Base-by-base conservation (phyloP, 2,797 vertebrate genomes). In the Astyanax mexicanus region DNA sequence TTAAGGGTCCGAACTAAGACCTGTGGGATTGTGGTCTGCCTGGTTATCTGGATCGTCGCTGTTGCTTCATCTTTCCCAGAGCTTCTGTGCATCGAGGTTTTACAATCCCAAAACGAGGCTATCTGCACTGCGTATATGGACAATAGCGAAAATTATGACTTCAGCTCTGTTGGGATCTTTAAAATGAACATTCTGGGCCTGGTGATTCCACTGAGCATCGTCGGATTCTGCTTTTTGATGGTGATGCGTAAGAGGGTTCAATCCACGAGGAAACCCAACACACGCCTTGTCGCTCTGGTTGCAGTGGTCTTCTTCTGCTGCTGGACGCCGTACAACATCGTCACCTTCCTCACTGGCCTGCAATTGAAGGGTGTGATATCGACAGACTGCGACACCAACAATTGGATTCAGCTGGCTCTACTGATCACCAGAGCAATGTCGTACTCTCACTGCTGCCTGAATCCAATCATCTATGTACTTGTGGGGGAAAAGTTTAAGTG, bases 181-280 rank as follows among this genome's bases (percentile, higher is more conserved):
- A 95, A 97, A 92, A 93, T 93, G 88, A 98, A 96, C 65, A 4
- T 94, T 40, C 35, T 96, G 8, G 95, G 96, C 6, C 83, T 98
- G 35, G 58, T 95, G 19, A 1, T 97, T 7, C 97, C 97, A 0
- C 19, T 91, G 2, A 13, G 81, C 25, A 84, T 97, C 69, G 95
- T 97, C 91, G 51, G 69, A 3, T 96, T 95, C 81, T 98, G 96
- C 85, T 98, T 98, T 76, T 88, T 89, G 8, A 91, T 87, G 83
- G 97, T 98, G 51, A 77, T 97, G 23, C 86, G 79, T 79, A 94
- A 86, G 51, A 86, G 58, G 80, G 79, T 17, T 35, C 93, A 85
- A 37, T 92, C 92, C 0, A 91, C 94, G 51, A 97, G 93, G 83
- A 96, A 89, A 78, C 95, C 88, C 78, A 94, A 94, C 0, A 90